phyloP scores from a whole-genome alignment of 2,888 invertebrate genomes.

The Sussaba pulchella region DNA sequence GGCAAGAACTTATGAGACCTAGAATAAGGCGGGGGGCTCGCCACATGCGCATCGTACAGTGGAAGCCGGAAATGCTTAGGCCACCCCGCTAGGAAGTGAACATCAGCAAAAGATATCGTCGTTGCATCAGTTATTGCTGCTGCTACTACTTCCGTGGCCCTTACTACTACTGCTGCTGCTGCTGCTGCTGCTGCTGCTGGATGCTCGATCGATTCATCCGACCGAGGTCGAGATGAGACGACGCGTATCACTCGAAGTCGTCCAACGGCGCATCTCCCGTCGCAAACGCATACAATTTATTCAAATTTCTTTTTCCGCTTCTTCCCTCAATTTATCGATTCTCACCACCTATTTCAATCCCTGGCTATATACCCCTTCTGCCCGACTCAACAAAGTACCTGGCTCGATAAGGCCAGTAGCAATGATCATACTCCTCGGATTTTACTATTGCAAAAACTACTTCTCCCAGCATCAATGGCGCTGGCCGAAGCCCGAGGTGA shows the following conservation, averaged over 20 bases:
- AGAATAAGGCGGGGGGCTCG: slow-evolving; percentile 1
- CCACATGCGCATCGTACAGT: slow-evolving; percentile 1
- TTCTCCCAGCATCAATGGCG: slow-evolving; percentile 4
- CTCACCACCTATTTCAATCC: neutral
- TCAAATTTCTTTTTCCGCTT: neutral
- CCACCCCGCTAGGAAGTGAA: neutral
- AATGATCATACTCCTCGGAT: neutral
- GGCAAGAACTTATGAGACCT: slow-evolving; percentile 1
- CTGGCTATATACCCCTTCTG: neutral
- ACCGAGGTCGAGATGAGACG: slow-evolving; percentile 48
- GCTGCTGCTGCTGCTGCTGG: slow-evolving; percentile 42
- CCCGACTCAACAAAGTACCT: neutral
- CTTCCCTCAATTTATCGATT: neutral
- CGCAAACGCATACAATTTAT: slow-evolving; percentile 5
- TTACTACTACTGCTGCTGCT: neutral
- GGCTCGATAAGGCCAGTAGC: neutral
- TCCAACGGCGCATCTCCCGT: slow-evolving; percentile 51
- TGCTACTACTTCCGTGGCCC: neutral
- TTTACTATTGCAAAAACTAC: slow-evolving; percentile 5
- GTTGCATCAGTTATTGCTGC: slow-evolving; percentile 46
- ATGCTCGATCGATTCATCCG: slow-evolving; percentile 60
- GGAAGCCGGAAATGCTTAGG: neutral
- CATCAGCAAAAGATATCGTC: neutral
- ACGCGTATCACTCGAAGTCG: slow-evolving; percentile 48
- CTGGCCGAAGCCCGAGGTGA: slow-evolving; percentile 13